Conservation (phyloP, 2,113 vertebrate genomes). For the Rhineura floridana region DNA sequence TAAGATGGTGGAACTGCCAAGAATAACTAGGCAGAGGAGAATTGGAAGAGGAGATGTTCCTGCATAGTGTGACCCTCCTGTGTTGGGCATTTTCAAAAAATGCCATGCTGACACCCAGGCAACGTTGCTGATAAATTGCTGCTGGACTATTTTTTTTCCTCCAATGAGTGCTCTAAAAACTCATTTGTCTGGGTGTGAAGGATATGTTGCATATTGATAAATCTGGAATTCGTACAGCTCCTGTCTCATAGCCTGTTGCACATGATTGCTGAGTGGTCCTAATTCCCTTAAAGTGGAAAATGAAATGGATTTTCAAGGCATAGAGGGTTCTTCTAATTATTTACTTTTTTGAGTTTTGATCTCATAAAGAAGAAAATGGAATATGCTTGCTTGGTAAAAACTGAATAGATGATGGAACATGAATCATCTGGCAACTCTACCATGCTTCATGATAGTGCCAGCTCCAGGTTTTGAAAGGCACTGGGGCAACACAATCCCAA, state of each 20-base stretch:
- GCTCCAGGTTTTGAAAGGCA: no score
- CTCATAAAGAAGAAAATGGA: neutral
- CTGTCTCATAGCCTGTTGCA: neutral
- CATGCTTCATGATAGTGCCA: neutral
- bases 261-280: neutral
- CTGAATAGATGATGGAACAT: neutral
- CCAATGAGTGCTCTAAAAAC: neutral
- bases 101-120: neutral
- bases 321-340: neutral
- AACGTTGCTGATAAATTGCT: neutral
- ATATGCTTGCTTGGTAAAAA: neutral
- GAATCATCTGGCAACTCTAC: neutral
- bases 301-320: neutral
- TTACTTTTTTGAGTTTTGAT: neutral
- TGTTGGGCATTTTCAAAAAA: neutral
- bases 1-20: fast-evolving
- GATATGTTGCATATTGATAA: fast-evolving
- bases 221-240: neutral
- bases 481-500: no score
- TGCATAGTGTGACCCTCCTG: neutral
- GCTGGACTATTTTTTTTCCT: neutral
- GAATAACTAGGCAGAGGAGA: neutral
- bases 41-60: neutral
- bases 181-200: neutral
- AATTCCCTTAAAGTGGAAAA: neutral